Percentiles rank a stretch among this genome's conserved stretches.
phyloP scores from a whole-genome alignment of 2,888 invertebrate species.

The Stenurella melanura region DNA sequence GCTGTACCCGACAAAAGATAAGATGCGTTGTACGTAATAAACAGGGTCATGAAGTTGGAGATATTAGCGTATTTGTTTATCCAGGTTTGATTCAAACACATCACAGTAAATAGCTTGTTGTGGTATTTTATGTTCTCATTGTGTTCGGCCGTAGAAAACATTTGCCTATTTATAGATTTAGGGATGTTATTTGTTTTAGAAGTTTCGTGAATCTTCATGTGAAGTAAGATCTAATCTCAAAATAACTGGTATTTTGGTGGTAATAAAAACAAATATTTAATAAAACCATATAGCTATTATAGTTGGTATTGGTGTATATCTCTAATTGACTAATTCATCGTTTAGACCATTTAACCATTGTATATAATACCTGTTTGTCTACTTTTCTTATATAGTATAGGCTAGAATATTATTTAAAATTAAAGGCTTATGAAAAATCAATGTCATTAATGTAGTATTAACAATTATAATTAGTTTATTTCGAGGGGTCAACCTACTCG shows the following conservation, averaged over 20 bases:
- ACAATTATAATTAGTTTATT: not conserved
- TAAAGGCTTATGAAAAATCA: not conserved
- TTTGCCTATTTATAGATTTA: slow-evolving; percentile 23
- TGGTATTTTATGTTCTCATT: slow-evolving; percentile 34
- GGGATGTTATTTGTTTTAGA: slow-evolving; percentile 32
- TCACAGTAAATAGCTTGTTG: slow-evolving; percentile 44
- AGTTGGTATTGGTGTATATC: slow-evolving; percentile 30
- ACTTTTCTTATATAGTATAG: not conserved
- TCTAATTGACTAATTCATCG: slow-evolving; percentile 53
- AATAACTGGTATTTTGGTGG: not conserved
- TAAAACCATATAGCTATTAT: slow-evolving; percentile 12
- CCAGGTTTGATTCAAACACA: slow-evolving; percentile 61
- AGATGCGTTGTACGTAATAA: slow-evolving; percentile 57
- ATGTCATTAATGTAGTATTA: not conserved
- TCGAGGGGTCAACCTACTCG: too few relatives aligned
- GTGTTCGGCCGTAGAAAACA: slow-evolving; percentile 34
- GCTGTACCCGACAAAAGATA: slow-evolving; percentile 59
- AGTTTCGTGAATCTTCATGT: slow-evolving; percentile 13
- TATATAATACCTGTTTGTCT: not conserved
- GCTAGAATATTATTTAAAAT: not conserved
- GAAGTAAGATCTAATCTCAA: slow-evolving; percentile 21
- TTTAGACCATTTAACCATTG: slow-evolving; percentile 23
- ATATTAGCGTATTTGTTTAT: slow-evolving; percentile 52
- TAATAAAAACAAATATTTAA: not conserved
- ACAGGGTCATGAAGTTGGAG: slow-evolving; percentile 51